Evolutionary conservation across 2,888 invertebrate species (phyloP).

Genomic region (Pammene fasciana): DNA sequence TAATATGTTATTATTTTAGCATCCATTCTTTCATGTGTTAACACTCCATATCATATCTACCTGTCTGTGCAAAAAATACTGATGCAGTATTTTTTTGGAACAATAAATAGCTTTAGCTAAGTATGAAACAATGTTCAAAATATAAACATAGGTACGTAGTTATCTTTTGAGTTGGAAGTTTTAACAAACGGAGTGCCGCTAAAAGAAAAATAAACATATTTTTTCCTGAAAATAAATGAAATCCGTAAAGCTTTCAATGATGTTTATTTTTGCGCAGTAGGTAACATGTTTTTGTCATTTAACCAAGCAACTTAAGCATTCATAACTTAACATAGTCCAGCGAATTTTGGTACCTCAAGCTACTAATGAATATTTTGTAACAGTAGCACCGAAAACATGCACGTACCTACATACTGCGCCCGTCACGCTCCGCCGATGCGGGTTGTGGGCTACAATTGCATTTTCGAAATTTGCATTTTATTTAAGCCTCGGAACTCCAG

Average conservation of each 20-base stretch:
- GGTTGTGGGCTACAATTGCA: slow-evolving; percentile 74
- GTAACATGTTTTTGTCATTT: slow-evolving; percentile 17
- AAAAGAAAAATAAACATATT: background rate
- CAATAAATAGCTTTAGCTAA: too few species aligned
- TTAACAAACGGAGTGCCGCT: too few species aligned
- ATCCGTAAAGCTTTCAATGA: background rate
- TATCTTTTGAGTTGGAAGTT: too few species aligned
- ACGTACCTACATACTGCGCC: slow-evolving; percentile 33
- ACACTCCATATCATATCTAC: slow-evolving; percentile 17
- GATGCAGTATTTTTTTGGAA: too few species aligned
- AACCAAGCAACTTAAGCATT: slow-evolving; percentile 24
- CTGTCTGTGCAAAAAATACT: background rate
- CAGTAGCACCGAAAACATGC: slow-evolving; percentile 21
- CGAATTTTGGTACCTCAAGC: slow-evolving; percentile 55
- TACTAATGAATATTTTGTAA: slow-evolving; percentile 64
- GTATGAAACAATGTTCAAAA: background rate
- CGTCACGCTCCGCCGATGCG: slow-evolving; percentile 69
- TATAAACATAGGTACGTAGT: too few species aligned
- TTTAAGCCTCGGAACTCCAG: slow-evolving; percentile 62
- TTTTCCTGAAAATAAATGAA: background rate
- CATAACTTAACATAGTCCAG: slow-evolving; percentile 28
- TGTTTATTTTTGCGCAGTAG: slow-evolving; percentile 1
- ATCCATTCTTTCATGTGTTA: slow-evolving; percentile 47
- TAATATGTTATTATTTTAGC: slow-evolving; percentile 58
- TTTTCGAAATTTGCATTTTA: slow-evolving; percentile 75